phyloP scores from a whole-genome alignment of 2,888 invertebrate species.

The Drosophila nr. perissopoda region DNA sequence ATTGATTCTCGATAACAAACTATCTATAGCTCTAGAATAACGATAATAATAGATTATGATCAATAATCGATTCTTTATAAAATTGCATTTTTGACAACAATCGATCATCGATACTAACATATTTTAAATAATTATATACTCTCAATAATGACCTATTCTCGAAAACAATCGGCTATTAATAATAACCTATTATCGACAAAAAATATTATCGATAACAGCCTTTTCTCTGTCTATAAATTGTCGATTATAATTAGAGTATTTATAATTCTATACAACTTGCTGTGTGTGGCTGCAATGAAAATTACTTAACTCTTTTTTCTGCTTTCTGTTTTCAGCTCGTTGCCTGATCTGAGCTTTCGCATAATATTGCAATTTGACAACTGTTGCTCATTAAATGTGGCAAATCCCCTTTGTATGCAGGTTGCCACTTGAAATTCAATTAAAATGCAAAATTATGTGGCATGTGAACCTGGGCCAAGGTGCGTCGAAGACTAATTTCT shows the following conservation, averaged over 20 bases:
- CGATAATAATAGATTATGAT: neutral
- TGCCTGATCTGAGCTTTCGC: constrained; percentile 37
- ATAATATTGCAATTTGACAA: constrained; percentile 76
- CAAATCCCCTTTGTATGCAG: constrained; percentile 43
- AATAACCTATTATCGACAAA: accelerated
- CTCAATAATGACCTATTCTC: neutral
- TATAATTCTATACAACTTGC: neutral
- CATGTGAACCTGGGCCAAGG: constrained; percentile 28
- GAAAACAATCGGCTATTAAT: neutral
- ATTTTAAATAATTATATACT: neutral
- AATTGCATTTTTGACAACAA: too few relatives aligned
- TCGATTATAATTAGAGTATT: constrained; percentile 9
- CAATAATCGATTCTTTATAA: neutral
- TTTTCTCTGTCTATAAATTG: accelerated
- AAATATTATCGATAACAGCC: neutral
- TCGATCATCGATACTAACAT: neutral
- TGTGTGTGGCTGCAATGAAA: constrained; percentile 62
- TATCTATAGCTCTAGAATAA: neutral
- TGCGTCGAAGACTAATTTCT: constrained; percentile 54
- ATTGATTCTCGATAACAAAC: neutral
- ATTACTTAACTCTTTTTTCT: constrained; percentile 32
- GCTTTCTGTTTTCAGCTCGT: neutral
- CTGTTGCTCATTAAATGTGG: constrained; percentile 45
- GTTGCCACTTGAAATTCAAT: constrained; percentile 48
- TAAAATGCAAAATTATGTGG: constrained; percentile 46